Evolutionary conservation across 2,797 vertebrate genomes (phyloP), one percentile per base, ranked within the genome.

Genomic region (Loriculus beryllinus): DNA sequence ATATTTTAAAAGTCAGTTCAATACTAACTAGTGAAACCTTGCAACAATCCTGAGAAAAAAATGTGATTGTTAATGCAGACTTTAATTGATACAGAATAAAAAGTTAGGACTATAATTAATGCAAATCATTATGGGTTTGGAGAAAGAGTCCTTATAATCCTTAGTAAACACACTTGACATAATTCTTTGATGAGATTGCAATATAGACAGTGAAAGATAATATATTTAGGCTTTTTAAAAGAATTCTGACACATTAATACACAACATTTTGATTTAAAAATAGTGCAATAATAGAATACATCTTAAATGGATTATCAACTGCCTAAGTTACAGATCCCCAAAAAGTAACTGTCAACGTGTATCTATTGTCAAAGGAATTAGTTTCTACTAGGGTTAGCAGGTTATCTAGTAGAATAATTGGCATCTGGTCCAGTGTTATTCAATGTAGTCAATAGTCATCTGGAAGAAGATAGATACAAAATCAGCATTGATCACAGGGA

Each of bases 21-120:
- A 88, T 68, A 28, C 52, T 45, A 28, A 28, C 40, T 64, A 57
- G 37, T 57, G 42, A 85, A 91, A 82, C 23, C 16, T 91, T 42
- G 57, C n/a, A 95, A 68, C n/a, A 80, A 40, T 74, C 39, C 33
- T 57, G 22, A 84, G 71, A 62, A 94, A 86, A 88, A 1, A 70
- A 64, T 65, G 23, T n/a, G 42, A 40, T 67, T 85, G 13, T 74
- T 92, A 64, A 49, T 68, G 56, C 8, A 9, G 8, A 1, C 51
- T 88, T 90, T 95, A 95, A 93, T 77, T 84, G 45, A 90, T 70
- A 63, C 11, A 84, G 80, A 90, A 79, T 88, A 76, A 88, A 90
- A 94, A 74, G 31, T 42, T 64, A 80, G 68, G 75, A 70, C 80
- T 86, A 49, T 60, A 84, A 72, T 82, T 72, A 88, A 9, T 12